Evolutionary conservation across 2,797 vertebrate species (phyloP).

Genomic region (Distichodus sexfasciatus): DNA sequence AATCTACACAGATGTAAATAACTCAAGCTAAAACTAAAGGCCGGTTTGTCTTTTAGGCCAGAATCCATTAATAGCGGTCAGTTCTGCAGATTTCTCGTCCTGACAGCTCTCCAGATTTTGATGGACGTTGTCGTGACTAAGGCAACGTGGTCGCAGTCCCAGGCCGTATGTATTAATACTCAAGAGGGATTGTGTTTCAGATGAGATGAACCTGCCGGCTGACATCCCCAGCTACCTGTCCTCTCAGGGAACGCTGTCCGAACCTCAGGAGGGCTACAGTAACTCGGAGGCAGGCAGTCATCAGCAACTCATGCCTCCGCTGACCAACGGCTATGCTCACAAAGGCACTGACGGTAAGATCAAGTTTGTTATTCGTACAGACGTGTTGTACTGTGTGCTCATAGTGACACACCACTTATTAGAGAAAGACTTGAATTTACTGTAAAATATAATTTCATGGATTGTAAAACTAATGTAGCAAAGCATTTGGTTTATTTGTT

Average conservation of each 20-base stretch:
- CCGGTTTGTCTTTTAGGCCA: too few species aligned
- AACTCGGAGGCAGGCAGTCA: slow-evolving; percentile 93
- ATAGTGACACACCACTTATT: too few species aligned
- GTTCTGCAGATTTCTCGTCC: neutral
- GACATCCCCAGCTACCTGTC: slow-evolving; percentile 97
- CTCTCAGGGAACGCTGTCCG: slow-evolving; percentile 92
- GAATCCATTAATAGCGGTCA: neutral
- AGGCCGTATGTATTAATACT: neutral
- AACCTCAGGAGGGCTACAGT: slow-evolving; percentile 90
- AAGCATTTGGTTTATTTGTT: neutral
- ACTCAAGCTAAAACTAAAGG: too few species aligned
- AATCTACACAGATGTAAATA: too few species aligned
- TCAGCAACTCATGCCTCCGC: slow-evolving; percentile 94
- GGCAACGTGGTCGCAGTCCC: neutral
- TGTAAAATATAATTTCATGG: too few species aligned
- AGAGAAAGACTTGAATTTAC: too few species aligned
- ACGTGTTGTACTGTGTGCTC: too few species aligned
- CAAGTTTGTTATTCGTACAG: too few species aligned
- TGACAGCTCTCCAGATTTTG: neutral
- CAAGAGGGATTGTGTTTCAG: slow-evolving; percentile 70
- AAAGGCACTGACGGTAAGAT: slow-evolving; percentile 85
- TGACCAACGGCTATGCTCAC: slow-evolving; percentile 80
- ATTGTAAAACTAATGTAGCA: too few species aligned
- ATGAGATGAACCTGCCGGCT: slow-evolving; percentile 93
- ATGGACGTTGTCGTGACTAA: neutral